These are phyloP conservation scores for Platalea minor DNA, from an alignment of 2,797 vertebrate species.

Conservation along the genomic window DNA sequence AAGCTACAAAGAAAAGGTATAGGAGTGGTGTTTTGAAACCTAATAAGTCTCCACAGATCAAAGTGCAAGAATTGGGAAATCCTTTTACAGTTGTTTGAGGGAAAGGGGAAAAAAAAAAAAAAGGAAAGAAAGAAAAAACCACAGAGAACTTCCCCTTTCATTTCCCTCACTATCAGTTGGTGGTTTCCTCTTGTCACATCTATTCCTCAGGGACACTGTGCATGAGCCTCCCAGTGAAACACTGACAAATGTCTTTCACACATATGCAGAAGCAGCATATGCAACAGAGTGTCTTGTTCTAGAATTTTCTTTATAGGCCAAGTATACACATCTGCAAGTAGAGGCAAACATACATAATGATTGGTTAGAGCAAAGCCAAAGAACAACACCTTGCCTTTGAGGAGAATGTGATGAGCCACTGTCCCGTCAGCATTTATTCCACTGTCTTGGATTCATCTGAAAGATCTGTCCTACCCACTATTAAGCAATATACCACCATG, in stretches of 20 bases:
- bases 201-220: neutral
- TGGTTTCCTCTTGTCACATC: neutral
- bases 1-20: neutral
- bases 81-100: neutral
- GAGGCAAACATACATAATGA: neutral
- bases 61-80: neutral
- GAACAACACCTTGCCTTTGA: constrained; percentile 17
- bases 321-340: neutral
- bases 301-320: neutral
- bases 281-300: neutral
- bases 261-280: neutral
- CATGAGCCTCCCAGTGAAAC: neutral
- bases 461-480: neutral
- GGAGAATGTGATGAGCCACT: neutral
- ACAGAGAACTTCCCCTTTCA: neutral
- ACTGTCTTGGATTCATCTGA: neutral
- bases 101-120: too few relatives aligned
- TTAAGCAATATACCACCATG: neutral
- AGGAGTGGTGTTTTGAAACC: neutral
- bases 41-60: neutral
- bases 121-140: neutral
- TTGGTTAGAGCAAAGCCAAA: neutral
- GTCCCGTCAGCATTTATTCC: neutral
- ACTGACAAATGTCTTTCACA: neutral
- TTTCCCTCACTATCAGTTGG: neutral